These are phyloP conservation scores for Liasis olivaceus DNA, from an alignment of 2,797 vertebrate genomes.

Conservation along the genomic window DNA sequence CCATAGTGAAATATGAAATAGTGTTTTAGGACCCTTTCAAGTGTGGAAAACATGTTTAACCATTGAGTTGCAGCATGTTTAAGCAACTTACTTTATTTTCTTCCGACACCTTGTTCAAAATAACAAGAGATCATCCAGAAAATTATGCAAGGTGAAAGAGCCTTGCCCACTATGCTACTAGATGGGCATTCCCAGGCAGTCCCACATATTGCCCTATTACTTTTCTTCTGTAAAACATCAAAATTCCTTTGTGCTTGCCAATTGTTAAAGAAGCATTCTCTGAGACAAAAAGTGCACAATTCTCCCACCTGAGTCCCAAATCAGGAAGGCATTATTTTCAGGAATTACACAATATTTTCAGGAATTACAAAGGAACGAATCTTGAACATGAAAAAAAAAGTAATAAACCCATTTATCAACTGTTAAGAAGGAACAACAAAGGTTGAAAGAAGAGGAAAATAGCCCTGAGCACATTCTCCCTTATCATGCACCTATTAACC, in stretches of 20 bases:
- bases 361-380: no score
- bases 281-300: not conserved
- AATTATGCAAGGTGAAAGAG: not conserved
- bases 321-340: not conserved
- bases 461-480: not conserved
- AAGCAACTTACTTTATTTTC: not conserved
- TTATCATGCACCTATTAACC: not conserved
- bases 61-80: not conserved
- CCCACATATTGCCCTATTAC: not conserved
- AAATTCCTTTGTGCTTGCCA: not conserved
- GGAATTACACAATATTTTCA: no score
- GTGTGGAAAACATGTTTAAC: not conserved
- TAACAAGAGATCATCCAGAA: not conserved
- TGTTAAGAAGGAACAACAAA: not conserved
- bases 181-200: not conserved
- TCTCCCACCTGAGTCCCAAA: not conserved
- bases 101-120: not conserved
- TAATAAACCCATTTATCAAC: not conserved
- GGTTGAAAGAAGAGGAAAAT: not conserved
- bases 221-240: not conserved
- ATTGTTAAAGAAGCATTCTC: not conserved
- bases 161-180: not conserved
- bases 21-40: not conserved
- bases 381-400: not conserved
- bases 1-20: not conserved